phyloP scores from a whole-genome alignment of 2,797 vertebrate genomes.

The Haliaeetus albicilla region DNA sequence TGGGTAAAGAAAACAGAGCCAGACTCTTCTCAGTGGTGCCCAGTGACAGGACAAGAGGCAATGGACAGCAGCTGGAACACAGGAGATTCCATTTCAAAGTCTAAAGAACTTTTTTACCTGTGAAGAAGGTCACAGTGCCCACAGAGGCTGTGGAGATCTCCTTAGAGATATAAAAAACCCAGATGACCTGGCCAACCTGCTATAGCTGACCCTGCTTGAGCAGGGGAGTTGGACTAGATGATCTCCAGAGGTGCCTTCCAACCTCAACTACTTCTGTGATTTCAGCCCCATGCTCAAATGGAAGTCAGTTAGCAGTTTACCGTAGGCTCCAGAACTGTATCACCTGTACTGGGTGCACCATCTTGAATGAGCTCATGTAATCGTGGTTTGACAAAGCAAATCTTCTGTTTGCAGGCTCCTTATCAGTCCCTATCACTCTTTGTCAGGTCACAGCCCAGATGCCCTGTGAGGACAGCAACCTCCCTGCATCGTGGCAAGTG shows the following conservation, averaged over 20 bases:
- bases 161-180: background rate
- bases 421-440: fast-evolving
- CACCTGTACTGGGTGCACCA: background rate
- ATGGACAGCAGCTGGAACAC: background rate
- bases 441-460: background rate
- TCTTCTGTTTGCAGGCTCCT: background rate
- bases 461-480: background rate
- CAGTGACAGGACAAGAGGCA: background rate
- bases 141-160: background rate
- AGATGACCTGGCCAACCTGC: background rate
- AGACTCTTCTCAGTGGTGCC: background rate
- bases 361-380: background rate
- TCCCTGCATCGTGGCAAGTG: background rate
- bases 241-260: background rate
- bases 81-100: background rate
- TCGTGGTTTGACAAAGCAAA: background rate
- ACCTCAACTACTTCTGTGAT: background rate
- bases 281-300: background rate
- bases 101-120: background rate
- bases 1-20: background rate
- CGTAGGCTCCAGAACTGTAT: background rate
- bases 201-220: background rate
- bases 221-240: background rate
- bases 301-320: background rate
- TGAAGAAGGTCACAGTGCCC: background rate